Base-by-base conservation (phyloP, 2,888 invertebrate species). In the Drosophila monieri region DNA sequence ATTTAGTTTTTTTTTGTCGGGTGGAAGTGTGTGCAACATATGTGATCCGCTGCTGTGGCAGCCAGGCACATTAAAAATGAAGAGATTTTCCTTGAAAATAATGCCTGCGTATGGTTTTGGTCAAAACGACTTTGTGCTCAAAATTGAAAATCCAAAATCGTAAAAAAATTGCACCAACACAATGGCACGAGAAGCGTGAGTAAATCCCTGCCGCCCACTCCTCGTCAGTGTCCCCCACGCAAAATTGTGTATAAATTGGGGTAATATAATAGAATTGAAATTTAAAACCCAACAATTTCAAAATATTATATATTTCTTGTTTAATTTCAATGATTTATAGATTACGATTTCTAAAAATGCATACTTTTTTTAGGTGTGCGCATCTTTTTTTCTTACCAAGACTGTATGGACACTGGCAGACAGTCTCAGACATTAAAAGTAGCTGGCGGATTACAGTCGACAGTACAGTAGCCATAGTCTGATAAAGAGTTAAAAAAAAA, bases 11-110 rank as follows among this genome's bases (percentile, higher is more conserved):
- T 10, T 18, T 9, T 35, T 8, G 1, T 3, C 12, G 6, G n/a
- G 30, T 18, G n/a, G 6, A 48, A 15, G 43, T 46, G 44, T 65
- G 43, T 51, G 54, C 73, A 65, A 68, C 83, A 78, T 61, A 78
- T 85, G 85, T 61, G 80, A 73, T 70, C 65, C 67, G 62, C 74
- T 70, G 62, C 59, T 56, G 64, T 59, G 46, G 65, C 69, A 61
- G 74, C 71, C 77, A 77, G 18, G 72, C 72, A 56, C 84, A 85
- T 83, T 79, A 83, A 83, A 81, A 88, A 86, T 88, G 76, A 84
- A 84, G 88, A 84, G 84, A 88, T 84, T 88, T 84, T 88, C 88
- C 88, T 88, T 88, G 84, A 86, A 86, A 86, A 86, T 77, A 69
- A 79, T 83, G 86, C 70, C 74, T 58, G 58, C 66, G 60, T 44